Percentiles rank a stretch among this genome's conserved stretches.
phyloP scores from a whole-genome alignment of 92 coral and sea anemone genomes.

The Porites evermanni region DNA sequence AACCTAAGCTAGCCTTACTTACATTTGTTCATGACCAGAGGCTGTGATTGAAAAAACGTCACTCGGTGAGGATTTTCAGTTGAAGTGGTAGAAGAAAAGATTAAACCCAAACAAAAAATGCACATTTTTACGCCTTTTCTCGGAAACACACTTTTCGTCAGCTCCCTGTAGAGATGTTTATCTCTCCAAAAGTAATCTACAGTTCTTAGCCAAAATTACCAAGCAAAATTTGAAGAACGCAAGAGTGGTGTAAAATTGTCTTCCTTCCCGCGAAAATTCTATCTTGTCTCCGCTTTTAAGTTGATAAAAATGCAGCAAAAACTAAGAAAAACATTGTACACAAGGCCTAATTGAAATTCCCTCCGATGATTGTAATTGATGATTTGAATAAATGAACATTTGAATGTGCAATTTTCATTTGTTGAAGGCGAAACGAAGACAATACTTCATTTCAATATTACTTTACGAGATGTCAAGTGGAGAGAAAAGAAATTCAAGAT shows the following conservation, averaged over 20 bases:
- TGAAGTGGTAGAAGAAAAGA: conserved; percentile 22
- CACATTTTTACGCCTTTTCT: conserved; percentile 32
- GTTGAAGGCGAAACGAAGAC: conserved; percentile 46
- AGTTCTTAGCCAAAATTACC: conserved; percentile 3
- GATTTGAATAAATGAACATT: conserved; percentile 59
- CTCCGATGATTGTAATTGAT: conserved; percentile 35
- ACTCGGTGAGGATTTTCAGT: conserved; percentile 14
- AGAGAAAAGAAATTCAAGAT: conserved; percentile 20
- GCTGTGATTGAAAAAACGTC: conserved; percentile 10
- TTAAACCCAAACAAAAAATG: conserved; percentile 31
- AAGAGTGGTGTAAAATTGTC: not conserved
- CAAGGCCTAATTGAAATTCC: conserved; percentile 43
- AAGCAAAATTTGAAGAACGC: not conserved
- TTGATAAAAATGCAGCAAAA: conserved; percentile 21
- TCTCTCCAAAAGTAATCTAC: conserved; percentile 30
- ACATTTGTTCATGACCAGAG: not conserved
- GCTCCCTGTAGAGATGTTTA: conserved; percentile 29
- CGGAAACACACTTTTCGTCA: conserved; percentile 14
- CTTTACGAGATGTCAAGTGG: conserved; percentile 47
- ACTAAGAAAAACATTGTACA: conserved; percentile 12
- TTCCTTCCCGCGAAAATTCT: conserved; percentile 10
- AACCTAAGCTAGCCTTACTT: not conserved
- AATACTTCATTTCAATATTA: conserved; percentile 57
- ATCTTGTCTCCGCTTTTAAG: not conserved
- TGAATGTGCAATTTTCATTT: conserved; percentile 36